Evolutionary conservation across 2,797 vertebrate genomes (phyloP).

Genomic region (Sebastes hopkinsi): DNA sequence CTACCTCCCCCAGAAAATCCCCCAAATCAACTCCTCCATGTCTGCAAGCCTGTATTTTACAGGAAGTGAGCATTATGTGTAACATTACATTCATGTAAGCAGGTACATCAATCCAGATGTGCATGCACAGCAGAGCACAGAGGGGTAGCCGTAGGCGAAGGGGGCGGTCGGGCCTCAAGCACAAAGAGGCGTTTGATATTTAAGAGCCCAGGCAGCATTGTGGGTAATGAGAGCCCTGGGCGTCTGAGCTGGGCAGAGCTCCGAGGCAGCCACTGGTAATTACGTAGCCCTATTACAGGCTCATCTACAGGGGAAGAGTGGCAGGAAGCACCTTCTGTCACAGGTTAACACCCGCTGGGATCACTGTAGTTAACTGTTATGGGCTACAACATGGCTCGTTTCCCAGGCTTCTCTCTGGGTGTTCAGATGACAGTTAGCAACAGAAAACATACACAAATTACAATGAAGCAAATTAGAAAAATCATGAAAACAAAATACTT

Average conservation of each 20-base stretch:
- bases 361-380: conserved; percentile 50
- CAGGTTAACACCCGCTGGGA: conserved; percentile 56
- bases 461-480: background rate
- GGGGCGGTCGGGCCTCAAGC: conserved; percentile 57
- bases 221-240: conserved; percentile 80
- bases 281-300: conserved; percentile 76
- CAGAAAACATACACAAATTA: background rate
- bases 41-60: conserved; percentile 11
- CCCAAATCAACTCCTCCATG: background rate
- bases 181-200: conserved; percentile 76
- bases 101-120: conserved; percentile 1
- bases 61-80: conserved; percentile 21
- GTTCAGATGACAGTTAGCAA: background rate
- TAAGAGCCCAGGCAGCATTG: conserved; percentile 70
- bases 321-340: conserved; percentile 58
- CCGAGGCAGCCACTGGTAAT: conserved; percentile 74
- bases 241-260: conserved; percentile 59
- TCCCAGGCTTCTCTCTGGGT: conserved; percentile 52
- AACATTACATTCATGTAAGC: background rate
- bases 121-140: conserved; percentile 35
- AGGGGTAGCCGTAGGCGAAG: conserved; percentile 53
- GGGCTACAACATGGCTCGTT: conserved; percentile 29
- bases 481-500: background rate
- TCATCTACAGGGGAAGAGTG: conserved; percentile 54
- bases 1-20: background rate